Conservation (phyloP, 1,140 invertebrate genomes). For the Drosophila bocqueti region DNA sequence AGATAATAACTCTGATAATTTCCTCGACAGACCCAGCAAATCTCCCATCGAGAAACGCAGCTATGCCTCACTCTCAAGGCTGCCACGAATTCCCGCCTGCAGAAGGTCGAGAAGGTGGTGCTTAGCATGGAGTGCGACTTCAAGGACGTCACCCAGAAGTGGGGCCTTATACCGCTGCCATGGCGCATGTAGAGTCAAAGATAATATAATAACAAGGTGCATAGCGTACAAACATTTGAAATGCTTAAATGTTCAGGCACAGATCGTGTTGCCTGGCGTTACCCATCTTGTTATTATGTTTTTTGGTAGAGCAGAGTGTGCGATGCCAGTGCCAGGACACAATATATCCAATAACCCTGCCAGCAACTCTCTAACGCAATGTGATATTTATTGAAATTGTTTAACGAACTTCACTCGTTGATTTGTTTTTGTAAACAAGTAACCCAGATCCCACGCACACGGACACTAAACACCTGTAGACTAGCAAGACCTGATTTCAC, state of each 20-base stretch:
- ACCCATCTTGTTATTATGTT: not conserved
- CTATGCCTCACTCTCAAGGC: constrained; percentile 78
- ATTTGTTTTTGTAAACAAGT: constrained; percentile 47
- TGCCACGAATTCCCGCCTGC: constrained; percentile 57
- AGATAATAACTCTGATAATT: not conserved
- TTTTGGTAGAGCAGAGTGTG: constrained; percentile 3
- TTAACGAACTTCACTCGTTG: constrained; percentile 50
- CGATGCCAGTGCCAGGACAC: constrained; percentile 15
- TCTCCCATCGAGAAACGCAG: constrained; percentile 72
- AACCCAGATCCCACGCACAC: constrained; percentile 32
- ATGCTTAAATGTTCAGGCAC: not conserved
- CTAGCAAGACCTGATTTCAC: not conserved
- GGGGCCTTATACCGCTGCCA: constrained; percentile 80
- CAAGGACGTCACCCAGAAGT: constrained; percentile 83
- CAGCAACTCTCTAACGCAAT: constrained; percentile 68
- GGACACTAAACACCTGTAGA: constrained; percentile 24
- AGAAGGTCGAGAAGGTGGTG: constrained; percentile 75
- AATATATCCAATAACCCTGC: constrained; percentile 42
- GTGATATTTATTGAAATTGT: constrained; percentile 83
- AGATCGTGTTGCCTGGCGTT: not conserved
- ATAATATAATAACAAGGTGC: not conserved
- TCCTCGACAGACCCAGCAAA: constrained; percentile 74
- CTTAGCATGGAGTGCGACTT: constrained; percentile 72
- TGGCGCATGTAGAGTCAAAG: constrained; percentile 70
- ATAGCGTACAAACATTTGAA: not conserved